Evolutionary conservation across 2,113 vertebrate genomes (phyloP).

Genomic region (Euleptes europaea): DNA sequence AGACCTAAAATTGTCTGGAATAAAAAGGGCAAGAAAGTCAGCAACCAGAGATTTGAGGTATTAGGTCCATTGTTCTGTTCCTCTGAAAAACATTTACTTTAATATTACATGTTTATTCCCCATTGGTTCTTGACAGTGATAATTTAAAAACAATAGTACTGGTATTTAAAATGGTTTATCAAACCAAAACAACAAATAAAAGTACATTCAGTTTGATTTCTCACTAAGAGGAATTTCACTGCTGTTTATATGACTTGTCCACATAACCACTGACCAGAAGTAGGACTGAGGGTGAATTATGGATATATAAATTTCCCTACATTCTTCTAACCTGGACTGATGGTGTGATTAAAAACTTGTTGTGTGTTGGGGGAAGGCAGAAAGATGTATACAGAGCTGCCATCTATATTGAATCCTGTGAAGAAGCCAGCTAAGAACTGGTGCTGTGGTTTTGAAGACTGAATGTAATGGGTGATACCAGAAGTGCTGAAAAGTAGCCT

Average conservation of each 20-base stretch:
- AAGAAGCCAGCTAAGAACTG: neutral
- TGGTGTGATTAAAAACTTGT: neutral
- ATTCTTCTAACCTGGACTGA: neutral
- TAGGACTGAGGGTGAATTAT: neutral
- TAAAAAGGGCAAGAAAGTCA: slow-evolving; percentile 99
- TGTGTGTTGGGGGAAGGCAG: neutral
- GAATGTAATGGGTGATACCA: neutral
- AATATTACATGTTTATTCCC: slow-evolving; percentile 4
- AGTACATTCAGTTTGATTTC: neutral
- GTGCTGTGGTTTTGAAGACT: neutral
- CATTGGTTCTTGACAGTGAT: neutral
- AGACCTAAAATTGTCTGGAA: slow-evolving; percentile 99
- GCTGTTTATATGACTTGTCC: neutral
- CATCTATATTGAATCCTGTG: neutral
- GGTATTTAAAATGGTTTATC: neutral
- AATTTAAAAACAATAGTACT: neutral
- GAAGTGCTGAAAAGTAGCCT: neutral
- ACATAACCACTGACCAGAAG: neutral
- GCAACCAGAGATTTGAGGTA: slow-evolving; percentile 99
- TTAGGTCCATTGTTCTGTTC: slow-evolving; percentile 99
- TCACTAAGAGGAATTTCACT: neutral
- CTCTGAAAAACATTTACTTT: slow-evolving; percentile 73
- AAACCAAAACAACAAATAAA: neutral
- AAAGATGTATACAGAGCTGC: neutral
- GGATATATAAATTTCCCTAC: neutral